These are phyloP conservation scores for Isoperla grammatica DNA, from an alignment of 2,888 invertebrate genomes.

Conservation along the genomic window DNA sequence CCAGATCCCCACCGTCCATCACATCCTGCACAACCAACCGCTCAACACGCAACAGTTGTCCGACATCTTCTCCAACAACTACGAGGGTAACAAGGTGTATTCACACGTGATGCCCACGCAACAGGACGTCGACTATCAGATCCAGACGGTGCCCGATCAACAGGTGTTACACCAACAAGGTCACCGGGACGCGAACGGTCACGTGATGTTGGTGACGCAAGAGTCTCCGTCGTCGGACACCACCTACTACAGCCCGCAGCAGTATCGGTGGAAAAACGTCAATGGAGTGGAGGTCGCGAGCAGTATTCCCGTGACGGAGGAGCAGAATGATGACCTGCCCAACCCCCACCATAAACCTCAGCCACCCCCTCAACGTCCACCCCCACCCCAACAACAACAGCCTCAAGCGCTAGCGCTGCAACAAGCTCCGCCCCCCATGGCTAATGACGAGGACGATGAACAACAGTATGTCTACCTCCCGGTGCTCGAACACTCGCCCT, in stretches of 20 bases:
- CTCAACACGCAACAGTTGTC: too few relatives aligned
- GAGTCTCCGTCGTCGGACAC: background rate
- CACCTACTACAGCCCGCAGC: constrained; percentile 1
- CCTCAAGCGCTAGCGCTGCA: background rate
- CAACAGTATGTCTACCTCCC: constrained; percentile 4
- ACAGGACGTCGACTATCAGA: background rate
- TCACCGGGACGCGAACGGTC: background rate
- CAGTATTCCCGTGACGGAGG: constrained; percentile 10
- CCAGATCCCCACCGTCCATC: too few relatives aligned
- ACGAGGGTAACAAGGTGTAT: too few relatives aligned
- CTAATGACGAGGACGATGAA: too few relatives aligned
- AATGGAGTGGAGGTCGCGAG: constrained; percentile 11
- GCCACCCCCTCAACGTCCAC: background rate
- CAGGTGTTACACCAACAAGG: background rate
- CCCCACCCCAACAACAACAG: background rate
- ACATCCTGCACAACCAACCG: too few relatives aligned
- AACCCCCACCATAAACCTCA: background rate
- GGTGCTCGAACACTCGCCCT: background rate
- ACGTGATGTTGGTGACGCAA: background rate
- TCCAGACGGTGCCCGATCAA: background rate
- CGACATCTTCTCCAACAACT: too few relatives aligned
- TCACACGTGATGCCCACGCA: background rate
- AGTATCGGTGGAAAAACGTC: constrained; percentile 5
- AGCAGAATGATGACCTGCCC: constrained; percentile 1
- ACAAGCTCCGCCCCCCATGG: too few relatives aligned